Evolutionary conservation across 2,888 invertebrate genomes (phyloP).

Genomic region (Noctua comes): DNA sequence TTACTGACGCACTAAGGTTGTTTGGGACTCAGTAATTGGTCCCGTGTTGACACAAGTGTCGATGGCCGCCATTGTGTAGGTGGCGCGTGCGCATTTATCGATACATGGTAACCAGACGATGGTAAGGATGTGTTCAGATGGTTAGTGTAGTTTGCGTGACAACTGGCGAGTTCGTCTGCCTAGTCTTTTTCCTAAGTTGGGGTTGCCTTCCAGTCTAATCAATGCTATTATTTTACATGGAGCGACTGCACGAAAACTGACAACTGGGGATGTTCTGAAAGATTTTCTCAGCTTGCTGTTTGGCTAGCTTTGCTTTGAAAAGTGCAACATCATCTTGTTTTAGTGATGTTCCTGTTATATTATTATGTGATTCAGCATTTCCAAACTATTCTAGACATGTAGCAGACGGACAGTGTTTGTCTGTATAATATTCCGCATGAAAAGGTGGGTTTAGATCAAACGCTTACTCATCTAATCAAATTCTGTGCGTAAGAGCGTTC

Average conservation of each 20-base stretch:
- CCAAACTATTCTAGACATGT: background rate
- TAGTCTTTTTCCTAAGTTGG: background rate
- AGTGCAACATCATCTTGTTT: background rate
- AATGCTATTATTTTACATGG: background rate
- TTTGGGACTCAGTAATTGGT: slow-evolving; percentile 49
- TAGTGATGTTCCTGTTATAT: background rate
- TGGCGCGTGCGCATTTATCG: slow-evolving; percentile 67
- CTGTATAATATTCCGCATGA: background rate
- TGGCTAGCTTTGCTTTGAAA: background rate
- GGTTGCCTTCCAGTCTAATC: background rate
- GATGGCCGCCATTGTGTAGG: slow-evolving; percentile 47
- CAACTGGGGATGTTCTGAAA: background rate
- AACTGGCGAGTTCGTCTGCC: background rate
- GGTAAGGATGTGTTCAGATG: slow-evolving; percentile 40
- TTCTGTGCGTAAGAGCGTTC: background rate
- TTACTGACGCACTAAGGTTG: slow-evolving; percentile 53
- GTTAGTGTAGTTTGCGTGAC: slow-evolving; percentile 26
- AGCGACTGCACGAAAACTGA: background rate
- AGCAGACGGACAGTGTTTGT: background rate
- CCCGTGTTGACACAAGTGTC: slow-evolving; percentile 63
- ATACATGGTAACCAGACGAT: slow-evolving; percentile 44
- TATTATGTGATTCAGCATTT: background rate
- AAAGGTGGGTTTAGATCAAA: background rate
- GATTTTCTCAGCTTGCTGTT: too few relatives aligned
- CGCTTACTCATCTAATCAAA: background rate